Percentiles rank a stretch among this genome's conserved stretches.
These are phyloP conservation scores for Henicopernis longicauda DNA, from an alignment of 2,113 vertebrate species.

Conservation along the genomic window DNA sequence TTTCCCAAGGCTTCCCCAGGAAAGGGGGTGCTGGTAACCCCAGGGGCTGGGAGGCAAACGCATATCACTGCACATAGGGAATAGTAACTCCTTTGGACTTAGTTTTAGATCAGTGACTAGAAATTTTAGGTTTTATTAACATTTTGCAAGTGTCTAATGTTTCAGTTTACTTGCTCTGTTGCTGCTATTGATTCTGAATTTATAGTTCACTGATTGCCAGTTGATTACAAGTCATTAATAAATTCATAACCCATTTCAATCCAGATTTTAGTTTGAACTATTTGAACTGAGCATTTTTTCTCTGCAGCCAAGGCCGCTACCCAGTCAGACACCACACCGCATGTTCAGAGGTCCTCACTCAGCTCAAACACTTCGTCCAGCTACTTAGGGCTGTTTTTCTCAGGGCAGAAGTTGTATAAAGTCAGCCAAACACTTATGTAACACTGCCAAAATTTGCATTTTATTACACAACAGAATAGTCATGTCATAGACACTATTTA, in stretches of 20 bases:
- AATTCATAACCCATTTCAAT: not conserved
- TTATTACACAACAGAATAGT: not conserved
- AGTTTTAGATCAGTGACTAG: not conserved
- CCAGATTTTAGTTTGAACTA: not conserved
- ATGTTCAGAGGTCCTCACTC: not conserved
- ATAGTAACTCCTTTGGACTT: not conserved
- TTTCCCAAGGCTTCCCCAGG: not conserved
- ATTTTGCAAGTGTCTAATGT: not conserved
- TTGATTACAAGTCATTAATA: not conserved
- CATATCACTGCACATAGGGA: fast-evolving
- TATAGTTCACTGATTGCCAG: not conserved
- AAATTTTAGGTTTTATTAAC: not conserved
- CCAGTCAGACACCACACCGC: not conserved
- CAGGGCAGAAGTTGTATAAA: not conserved
- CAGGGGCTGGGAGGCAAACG: not conserved
- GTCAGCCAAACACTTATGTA: not conserved
- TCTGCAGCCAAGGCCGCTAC: fast-evolving
- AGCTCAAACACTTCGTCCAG: not conserved
- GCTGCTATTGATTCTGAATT: not conserved
- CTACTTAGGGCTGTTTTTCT: not conserved
- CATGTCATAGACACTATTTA: not conserved
- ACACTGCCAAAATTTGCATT: not conserved
- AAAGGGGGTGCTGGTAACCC: fast-evolving
- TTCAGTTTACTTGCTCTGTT: not conserved
- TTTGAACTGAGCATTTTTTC: not conserved